Percentiles rank a stretch among this genome's conserved stretches.
Conservation (phyloP, 2,113 vertebrate genomes). For the Catagonus wagneri region DNA sequence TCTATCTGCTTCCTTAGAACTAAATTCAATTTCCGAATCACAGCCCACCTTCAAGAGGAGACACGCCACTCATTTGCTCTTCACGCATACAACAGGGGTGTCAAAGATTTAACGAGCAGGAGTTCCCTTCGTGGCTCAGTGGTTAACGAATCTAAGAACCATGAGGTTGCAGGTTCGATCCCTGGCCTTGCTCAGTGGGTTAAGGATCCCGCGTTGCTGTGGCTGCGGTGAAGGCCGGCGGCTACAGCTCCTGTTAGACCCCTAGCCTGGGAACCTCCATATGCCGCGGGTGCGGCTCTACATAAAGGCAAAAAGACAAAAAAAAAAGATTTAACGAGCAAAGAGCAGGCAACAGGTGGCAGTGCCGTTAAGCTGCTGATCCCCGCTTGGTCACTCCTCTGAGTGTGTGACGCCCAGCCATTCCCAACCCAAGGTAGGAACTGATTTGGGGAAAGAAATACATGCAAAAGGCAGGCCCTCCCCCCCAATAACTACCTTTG, state of each 20-base stretch:
- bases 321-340: background rate
- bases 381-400: background rate
- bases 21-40: conserved; percentile 6
- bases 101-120: background rate
- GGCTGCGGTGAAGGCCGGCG: no score
- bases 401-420: background rate
- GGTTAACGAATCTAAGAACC: no score
- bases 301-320: no score
- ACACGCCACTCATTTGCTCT: background rate
- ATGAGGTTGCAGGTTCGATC: no score
- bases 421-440: background rate
- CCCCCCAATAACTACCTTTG: background rate
- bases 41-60: background rate
- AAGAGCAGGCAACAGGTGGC: background rate
- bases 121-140: no score
- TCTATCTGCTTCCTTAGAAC: background rate
- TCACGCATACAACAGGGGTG: background rate
- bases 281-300: no score
- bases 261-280: no score
- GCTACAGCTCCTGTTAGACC: no score
- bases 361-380: background rate
- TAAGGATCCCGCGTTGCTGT: no score
- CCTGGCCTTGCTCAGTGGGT: no score
- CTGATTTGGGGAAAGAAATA: background rate
- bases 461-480: background rate